A percentile compares a stretch with the other conserved stretches of the same genome.
Evolutionary conservation across 2,113 vertebrate genomes (phyloP).

Genomic region (Oriolus oriolus): DNA sequence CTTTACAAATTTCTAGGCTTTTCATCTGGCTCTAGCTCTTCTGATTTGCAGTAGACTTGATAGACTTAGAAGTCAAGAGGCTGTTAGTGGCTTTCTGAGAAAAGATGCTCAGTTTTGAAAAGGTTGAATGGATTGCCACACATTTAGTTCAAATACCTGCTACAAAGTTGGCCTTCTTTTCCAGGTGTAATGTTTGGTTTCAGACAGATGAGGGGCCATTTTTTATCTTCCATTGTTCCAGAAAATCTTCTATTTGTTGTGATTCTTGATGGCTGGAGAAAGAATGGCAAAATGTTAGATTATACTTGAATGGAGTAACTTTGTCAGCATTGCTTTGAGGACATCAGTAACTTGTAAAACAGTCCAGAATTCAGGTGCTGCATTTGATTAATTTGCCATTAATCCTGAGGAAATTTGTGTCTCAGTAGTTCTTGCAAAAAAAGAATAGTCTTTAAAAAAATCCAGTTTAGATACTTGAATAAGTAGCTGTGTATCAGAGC

Average conservation of each 20-base stretch:
- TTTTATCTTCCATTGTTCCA: neutral
- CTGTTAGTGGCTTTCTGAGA: neutral
- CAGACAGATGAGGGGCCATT: neutral
- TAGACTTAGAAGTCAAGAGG: neutral
- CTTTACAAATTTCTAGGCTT: neutral
- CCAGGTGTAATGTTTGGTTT: neutral
- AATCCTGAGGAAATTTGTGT: neutral
- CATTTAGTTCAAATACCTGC: neutral
- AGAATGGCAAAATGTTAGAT: neutral
- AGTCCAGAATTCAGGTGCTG: neutral
- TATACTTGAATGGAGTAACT: neutral
- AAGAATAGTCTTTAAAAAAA: neutral
- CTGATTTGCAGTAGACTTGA: neutral
- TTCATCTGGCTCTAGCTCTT: neutral
- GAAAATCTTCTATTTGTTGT: neutral
- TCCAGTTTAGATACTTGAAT: neutral
- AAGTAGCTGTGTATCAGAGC: neutral
- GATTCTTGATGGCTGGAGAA: neutral
- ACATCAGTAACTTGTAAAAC: neutral
- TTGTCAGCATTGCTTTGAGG: neutral
- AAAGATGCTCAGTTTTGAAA: neutral
- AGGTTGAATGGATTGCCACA: neutral
- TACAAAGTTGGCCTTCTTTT: neutral
- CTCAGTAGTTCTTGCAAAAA: neutral
- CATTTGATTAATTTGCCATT: neutral